phyloP scores from a whole-genome alignment of 2,113 vertebrate genomes.

The Rhizomys pruinosus region DNA sequence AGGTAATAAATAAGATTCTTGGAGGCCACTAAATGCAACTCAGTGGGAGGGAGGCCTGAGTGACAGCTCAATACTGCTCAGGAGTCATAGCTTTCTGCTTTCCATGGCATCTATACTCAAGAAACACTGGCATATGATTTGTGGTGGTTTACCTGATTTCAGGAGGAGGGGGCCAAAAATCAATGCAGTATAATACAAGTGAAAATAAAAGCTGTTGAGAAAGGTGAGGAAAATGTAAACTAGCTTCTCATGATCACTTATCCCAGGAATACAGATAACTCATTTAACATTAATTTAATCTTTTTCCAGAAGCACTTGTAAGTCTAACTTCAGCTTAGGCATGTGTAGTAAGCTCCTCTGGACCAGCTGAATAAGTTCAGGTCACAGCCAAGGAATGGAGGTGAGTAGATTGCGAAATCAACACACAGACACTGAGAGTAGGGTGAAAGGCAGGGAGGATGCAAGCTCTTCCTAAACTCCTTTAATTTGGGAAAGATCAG shows the following conservation, averaged over 20 bases:
- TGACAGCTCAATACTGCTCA: neutral
- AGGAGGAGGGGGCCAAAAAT: neutral
- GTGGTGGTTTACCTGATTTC: neutral
- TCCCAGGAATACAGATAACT: neutral
- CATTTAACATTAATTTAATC: neutral
- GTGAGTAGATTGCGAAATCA: no score
- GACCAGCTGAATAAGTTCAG: no score
- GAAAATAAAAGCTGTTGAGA: neutral
- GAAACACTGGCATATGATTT: accelerated
- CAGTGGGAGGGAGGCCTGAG: neutral
- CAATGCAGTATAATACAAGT: neutral
- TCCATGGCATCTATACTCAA: neutral
- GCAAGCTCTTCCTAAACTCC: no score
- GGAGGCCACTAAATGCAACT: conserved; percentile 33
- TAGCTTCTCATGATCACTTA: neutral
- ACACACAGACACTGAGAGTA: no score
- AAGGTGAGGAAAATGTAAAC: neutral
- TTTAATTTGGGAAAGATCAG: no score
- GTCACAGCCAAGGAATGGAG: no score
- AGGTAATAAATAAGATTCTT: conserved; percentile 43
- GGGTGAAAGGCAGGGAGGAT: no score
- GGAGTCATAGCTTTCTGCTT: neutral
- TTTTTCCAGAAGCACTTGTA: neutral
- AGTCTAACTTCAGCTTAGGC: neutral
- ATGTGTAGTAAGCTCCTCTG: no score